Evolutionary conservation across 2,797 vertebrate species (phyloP).

Genomic region (Bradypus variegatus): DNA sequence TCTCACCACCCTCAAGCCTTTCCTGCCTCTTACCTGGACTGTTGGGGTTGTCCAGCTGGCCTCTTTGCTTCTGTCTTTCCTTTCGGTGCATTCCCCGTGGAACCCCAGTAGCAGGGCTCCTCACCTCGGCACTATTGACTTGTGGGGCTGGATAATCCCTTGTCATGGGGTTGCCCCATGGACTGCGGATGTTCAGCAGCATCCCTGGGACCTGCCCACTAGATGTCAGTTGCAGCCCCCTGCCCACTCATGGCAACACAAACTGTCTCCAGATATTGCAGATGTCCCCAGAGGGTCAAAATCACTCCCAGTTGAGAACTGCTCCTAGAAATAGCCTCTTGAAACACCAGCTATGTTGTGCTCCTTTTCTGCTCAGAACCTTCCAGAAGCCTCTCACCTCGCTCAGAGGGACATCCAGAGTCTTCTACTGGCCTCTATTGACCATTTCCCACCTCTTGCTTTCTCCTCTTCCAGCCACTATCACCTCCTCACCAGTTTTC

Average conservation of each 20-base stretch:
- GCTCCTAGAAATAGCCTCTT: background rate
- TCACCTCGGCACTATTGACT: too few relatives aligned
- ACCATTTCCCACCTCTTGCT: too few relatives aligned
- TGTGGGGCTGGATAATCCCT: background rate
- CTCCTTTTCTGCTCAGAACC: background rate
- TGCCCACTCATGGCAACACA: too few relatives aligned
- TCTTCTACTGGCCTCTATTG: too few relatives aligned
- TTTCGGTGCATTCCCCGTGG: too few relatives aligned
- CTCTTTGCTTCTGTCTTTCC: background rate
- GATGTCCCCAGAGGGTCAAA: background rate
- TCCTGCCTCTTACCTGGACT: background rate
- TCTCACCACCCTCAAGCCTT: background rate
- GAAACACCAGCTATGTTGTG: background rate
- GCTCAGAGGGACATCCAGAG: background rate
- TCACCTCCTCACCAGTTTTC: too few relatives aligned
- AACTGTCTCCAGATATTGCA: background rate
- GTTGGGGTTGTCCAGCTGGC: too few relatives aligned
- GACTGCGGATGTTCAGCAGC: too few relatives aligned
- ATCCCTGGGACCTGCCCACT: background rate
- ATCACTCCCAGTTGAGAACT: rapidly evolving
- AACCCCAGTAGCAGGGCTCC: background rate
- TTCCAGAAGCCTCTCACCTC: background rate
- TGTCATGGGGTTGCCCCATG: too few relatives aligned
- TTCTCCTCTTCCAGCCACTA: background rate
- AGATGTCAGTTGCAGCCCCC: background rate